Base-by-base conservation (phyloP, 2,797 vertebrate species). In the Champsocephalus gunnari region DNA sequence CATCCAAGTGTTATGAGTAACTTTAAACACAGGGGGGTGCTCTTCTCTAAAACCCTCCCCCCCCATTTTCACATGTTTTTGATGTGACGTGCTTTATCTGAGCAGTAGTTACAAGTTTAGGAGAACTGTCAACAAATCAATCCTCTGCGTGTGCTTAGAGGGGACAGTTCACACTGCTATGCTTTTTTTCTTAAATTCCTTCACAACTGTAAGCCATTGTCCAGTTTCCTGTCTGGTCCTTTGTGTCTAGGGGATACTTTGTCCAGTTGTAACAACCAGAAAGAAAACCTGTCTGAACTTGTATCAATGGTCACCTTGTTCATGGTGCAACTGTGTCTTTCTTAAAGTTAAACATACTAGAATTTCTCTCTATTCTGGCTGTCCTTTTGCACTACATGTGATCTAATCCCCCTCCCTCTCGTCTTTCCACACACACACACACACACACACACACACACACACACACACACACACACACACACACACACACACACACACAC, bases 11-110 rank as follows among this genome's bases (percentile, higher is more conserved):
- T 61, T 45, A 0, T 77, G 50, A 58, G 7, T 24, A 1, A 12
- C 55, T 45, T 62, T 41, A 41, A 59, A 66, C 93, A 89, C 83
- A 11, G 66, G 92, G 73, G 58, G 91, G 91, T 4, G 71, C 83
- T 83, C 67, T 72, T 71, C 21, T 57, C 14, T 48, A 56, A 54
- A 59, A 19, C 38, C 43, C 50, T 68, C 49, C 34, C 17, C 1
- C 28, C 68, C 45, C 45, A 44, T 14, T 68, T 43, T 66, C 24
- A 17, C 28, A 49, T 50, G 19, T 60, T 79, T 58, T 43, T 9
- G 21, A 12, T n/a, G 28, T 19, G 17, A 0, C 28, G 3, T 53
- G 7, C 8, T 73, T 32, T 14, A 21, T 66, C 44, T 38, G 8
- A 38, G 34, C 34, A 38, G 34, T 38, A 38, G 34, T 9, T 38